These are phyloP conservation scores for Tachysurus vachellii DNA, from an alignment of 2,113 vertebrate genomes.

Conservation along the genomic window DNA sequence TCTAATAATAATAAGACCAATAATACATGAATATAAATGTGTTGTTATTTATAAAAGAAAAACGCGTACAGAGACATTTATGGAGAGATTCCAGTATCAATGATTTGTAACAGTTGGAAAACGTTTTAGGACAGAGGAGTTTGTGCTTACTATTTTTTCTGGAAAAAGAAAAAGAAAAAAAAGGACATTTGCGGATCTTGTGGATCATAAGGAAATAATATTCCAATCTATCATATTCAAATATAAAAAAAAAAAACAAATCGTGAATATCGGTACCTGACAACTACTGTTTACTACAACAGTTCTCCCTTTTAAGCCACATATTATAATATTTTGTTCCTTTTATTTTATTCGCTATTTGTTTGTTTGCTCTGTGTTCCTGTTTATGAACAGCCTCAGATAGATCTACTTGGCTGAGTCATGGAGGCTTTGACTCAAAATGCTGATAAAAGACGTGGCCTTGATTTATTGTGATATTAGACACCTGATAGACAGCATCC, in stretches of 20 bases:
- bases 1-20: too few species aligned
- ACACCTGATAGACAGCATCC: not conserved
- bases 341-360: not conserved
- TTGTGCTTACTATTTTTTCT: too few species aligned
- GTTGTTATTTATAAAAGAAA: not conserved
- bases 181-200: not conserved
- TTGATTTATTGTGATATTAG: conserved; percentile 8
- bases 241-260: not conserved
- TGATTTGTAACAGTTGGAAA: too few species aligned
- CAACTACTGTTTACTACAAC: not conserved
- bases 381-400: not conserved
- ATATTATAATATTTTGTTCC: not conserved
- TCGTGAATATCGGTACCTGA: not conserved
- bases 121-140: too few species aligned
- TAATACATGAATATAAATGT: not conserved
- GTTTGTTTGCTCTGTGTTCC: not conserved
- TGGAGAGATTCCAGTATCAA: too few species aligned
- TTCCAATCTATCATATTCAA: not conserved
- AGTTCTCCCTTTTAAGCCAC: not conserved
- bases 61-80: too few species aligned
- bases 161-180: not conserved
- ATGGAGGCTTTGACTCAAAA: not conserved
- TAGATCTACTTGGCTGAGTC: not conserved
- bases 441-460: not conserved
- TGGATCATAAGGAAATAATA: not conserved